Percentiles rank a stretch among this genome's conserved stretches.
phyloP scores from a whole-genome alignment of 2,888 invertebrate genomes.

The Ormyrus pomaceus region DNA sequence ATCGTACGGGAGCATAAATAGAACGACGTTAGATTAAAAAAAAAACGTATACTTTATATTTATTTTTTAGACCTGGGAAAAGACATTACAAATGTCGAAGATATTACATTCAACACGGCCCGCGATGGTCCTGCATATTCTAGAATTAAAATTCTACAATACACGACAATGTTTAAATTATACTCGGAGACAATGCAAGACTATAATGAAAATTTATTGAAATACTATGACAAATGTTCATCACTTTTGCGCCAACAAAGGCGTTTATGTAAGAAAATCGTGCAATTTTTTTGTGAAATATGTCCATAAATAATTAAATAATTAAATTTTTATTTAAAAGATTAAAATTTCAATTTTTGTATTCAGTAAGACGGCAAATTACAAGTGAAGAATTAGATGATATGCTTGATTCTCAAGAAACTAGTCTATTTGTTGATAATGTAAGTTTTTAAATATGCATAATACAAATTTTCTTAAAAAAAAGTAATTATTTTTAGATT shows the following conservation, averaged over 20 bases:
- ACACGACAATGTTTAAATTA: slow-evolving; percentile 75
- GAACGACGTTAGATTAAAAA: too few relatives aligned
- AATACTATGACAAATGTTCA: slow-evolving; percentile 78
- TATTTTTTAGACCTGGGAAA: slow-evolving; percentile 67
- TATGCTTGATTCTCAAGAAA: slow-evolving; percentile 74
- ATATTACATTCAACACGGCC: slow-evolving; percentile 61
- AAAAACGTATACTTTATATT: not conserved
- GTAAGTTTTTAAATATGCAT: slow-evolving; percentile 67
- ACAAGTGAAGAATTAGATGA: slow-evolving; percentile 74
- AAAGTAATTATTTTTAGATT: slow-evolving; percentile 77
- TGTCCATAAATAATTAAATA: slow-evolving; percentile 24
- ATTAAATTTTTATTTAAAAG: slow-evolving; percentile 30
- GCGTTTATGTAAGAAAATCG: slow-evolving; percentile 76
- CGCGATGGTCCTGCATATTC: slow-evolving; percentile 66
- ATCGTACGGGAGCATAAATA: too few relatives aligned
- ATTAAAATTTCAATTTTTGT: slow-evolving; percentile 37
- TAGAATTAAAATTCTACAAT: slow-evolving; percentile 77
- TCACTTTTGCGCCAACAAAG: slow-evolving; percentile 79
- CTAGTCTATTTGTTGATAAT: slow-evolving; percentile 77
- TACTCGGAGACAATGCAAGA: slow-evolving; percentile 77
- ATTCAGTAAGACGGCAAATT: slow-evolving; percentile 68
- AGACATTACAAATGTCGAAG: slow-evolving; percentile 63
- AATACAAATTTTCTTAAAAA: slow-evolving; percentile 20
- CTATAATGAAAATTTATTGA: slow-evolving; percentile 78
- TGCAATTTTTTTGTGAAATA: slow-evolving; percentile 33